Conservation (phyloP, 2,888 invertebrate species). For the Sesia apiformis region DNA sequence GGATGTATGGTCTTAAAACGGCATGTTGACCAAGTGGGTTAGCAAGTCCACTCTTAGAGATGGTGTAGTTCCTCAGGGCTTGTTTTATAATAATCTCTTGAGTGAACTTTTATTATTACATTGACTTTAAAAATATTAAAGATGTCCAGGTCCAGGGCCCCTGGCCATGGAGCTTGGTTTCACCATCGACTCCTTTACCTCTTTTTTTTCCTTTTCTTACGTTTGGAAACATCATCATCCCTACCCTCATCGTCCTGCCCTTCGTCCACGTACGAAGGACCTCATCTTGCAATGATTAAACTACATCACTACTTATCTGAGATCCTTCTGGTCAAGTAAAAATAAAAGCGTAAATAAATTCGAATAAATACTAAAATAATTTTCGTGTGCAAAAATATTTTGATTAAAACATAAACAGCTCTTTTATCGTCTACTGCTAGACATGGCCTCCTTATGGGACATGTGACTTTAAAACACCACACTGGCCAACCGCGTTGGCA, state of each 20-base stretch:
- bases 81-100: no score
- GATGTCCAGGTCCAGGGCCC: slow-evolving; percentile 35
- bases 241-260: slow-evolving; percentile 67
- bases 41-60: no score
- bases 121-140: no score
- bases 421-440: no score
- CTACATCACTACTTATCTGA: slow-evolving; percentile 53
- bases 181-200: slow-evolving; percentile 73
- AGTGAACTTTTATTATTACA: no score
- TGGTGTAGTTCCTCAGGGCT: no score
- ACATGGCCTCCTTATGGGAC: no score
- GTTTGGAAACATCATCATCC: slow-evolving; percentile 80
- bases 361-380: not conserved
- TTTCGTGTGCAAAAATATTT: not conserved
- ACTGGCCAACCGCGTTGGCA: no score
- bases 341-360: not conserved
- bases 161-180: slow-evolving; percentile 56
- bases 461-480: no score
- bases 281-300: slow-evolving; percentile 59
- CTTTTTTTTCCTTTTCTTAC: slow-evolving; percentile 84
- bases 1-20: no score
- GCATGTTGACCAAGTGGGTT: no score
- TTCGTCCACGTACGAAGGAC: slow-evolving; percentile 56
- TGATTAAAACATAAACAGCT: no score
- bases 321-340: slow-evolving; percentile 19